Conservation (phyloP, 2,797 vertebrate genomes). For the Enteromius treurensis region DNA sequence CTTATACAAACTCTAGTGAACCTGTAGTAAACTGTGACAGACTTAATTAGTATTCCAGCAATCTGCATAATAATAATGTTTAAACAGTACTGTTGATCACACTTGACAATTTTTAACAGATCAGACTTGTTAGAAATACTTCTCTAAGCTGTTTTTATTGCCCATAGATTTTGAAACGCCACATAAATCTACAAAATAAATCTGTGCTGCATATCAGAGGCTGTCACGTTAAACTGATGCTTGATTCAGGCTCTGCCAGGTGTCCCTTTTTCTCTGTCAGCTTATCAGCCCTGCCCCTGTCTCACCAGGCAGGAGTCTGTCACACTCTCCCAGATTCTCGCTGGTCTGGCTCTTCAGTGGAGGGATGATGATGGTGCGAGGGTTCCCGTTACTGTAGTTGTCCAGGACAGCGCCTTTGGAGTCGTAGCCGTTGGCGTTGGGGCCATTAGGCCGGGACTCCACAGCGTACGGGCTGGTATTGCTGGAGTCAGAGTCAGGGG, state of each 20-base stretch:
- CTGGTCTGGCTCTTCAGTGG: constrained; percentile 92
- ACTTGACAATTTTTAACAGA: constrained; percentile 18
- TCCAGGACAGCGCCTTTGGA: constrained; percentile 86
- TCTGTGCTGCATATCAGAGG: constrained; percentile 1
- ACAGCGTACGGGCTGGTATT: constrained; percentile 91
- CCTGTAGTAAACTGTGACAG: neutral
- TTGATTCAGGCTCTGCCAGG: constrained; percentile 14
- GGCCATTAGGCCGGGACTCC: constrained; percentile 81
- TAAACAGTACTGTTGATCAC: neutral
- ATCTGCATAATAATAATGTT: neutral
- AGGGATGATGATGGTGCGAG: constrained; percentile 95
- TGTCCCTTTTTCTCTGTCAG: constrained; percentile 1
- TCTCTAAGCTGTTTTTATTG: constrained; percentile 17
- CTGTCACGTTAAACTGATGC: constrained; percentile 35
- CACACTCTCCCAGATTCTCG: constrained; percentile 87
- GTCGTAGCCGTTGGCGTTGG: constrained; percentile 81
- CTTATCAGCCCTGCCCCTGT: constrained; percentile 28
- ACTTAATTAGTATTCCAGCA: neutral
- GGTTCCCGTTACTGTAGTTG: constrained; percentile 87
- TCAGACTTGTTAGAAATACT: neutral
- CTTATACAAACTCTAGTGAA: neutral
- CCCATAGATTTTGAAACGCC: constrained; percentile 3
- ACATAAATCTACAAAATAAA: constrained; percentile 28
- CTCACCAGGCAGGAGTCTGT: constrained; percentile 91
- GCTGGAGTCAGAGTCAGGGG: constrained; percentile 93